A percentile compares a stretch with the other conserved stretches of the same genome.
These are phyloP conservation scores for Phylloscopus trochilus DNA, from an alignment of 2,113 vertebrate species.

Conservation along the genomic window DNA sequence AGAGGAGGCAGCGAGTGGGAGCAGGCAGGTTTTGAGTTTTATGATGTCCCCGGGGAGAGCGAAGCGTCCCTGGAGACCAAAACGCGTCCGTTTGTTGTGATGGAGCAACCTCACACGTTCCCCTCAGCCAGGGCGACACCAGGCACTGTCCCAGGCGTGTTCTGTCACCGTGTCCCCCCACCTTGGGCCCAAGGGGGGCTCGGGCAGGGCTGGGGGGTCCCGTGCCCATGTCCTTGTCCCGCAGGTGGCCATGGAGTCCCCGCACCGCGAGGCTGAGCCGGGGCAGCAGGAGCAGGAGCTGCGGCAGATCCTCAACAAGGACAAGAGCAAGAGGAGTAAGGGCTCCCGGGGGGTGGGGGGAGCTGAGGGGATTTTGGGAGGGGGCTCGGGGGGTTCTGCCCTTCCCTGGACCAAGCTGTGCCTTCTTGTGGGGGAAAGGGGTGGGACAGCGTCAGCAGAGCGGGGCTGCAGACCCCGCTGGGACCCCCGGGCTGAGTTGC, in stretches of 20 bases:
- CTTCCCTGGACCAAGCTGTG: not conserved
- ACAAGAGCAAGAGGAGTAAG: slow-evolving; percentile 89
- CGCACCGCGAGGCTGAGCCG: slow-evolving; percentile 70
- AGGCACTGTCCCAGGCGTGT: accelerated
- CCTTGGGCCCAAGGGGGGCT: no score
- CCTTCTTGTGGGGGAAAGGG: not conserved
- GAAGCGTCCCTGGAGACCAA: not conserved
- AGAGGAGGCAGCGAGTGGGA: not conserved
- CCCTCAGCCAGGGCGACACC: not conserved
- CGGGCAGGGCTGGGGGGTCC: not conserved
- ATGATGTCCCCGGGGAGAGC: not conserved
- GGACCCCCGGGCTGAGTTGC: not conserved
- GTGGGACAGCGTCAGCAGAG: not conserved
- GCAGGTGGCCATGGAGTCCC: slow-evolving; percentile 82
- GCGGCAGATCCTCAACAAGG: slow-evolving; percentile 84
- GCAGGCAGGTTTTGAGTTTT: not conserved
- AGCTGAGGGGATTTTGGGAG: not conserved
- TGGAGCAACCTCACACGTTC: accelerated
- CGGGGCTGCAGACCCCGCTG: not conserved
- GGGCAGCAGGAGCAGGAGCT: slow-evolving; percentile 83
- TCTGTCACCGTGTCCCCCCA: not conserved
- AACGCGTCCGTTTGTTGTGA: not conserved
- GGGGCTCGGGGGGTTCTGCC: not conserved
- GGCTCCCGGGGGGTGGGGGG: not conserved
- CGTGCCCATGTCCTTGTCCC: not conserved